Percentiles rank a stretch among this genome's conserved stretches.
phyloP scores from a whole-genome alignment of 1,140 invertebrate species.

The Lasioglossum baleicum region DNA sequence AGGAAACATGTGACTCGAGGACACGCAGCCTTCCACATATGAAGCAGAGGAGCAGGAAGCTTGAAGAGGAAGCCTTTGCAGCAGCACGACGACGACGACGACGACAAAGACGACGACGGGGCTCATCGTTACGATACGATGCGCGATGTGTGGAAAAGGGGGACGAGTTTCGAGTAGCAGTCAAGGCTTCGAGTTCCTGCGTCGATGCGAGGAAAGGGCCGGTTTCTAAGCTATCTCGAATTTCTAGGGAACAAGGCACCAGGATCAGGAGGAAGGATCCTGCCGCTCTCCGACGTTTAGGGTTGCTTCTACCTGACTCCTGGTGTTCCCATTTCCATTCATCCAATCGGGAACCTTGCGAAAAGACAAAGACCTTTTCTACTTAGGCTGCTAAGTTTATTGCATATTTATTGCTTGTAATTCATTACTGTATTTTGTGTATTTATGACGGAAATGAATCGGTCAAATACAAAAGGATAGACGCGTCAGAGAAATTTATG shows the following conservation, averaged over 20 bases:
- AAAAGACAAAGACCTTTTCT: too few species aligned
- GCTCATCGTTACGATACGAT: not conserved
- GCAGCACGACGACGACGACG: too few species aligned
- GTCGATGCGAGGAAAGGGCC: conserved; percentile 52
- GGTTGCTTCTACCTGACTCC: not conserved
- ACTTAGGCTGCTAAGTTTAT: too few species aligned
- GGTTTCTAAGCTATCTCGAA: conserved; percentile 56
- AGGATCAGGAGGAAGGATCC: conserved; percentile 38
- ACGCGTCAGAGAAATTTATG: too few species aligned
- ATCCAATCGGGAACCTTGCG: too few species aligned
- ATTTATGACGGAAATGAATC: too few species aligned
- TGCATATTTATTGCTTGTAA: too few species aligned
- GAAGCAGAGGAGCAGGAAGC: conserved; percentile 72
- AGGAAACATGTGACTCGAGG: conserved; percentile 69
- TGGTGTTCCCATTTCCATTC: too few species aligned
- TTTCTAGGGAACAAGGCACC: conserved; percentile 61
- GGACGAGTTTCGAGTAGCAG: conserved; percentile 12
- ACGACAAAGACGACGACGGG: not conserved
- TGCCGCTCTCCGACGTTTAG: not conserved
- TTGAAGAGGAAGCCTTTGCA: conserved; percentile 62
- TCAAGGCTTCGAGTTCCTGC: conserved; percentile 3
- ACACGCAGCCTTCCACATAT: conserved; percentile 72
- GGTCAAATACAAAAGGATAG: too few species aligned
- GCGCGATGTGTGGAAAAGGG: conserved; percentile 34
- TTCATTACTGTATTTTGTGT: too few species aligned